These are phyloP conservation scores for Sesamia nonagrioides DNA, from an alignment of 1,140 invertebrate species.

Conservation along the genomic window DNA sequence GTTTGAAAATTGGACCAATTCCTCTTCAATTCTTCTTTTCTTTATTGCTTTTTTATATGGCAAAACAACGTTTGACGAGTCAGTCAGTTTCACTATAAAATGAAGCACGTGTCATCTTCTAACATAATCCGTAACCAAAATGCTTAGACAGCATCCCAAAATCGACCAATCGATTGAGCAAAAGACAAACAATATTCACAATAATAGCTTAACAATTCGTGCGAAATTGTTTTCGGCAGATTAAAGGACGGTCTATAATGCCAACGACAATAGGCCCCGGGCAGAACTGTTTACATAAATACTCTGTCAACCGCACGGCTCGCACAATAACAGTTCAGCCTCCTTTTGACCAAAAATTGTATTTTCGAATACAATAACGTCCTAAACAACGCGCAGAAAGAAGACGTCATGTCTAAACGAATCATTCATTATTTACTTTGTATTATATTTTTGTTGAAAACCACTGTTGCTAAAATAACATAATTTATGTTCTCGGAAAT, in stretches of 20 bases:
- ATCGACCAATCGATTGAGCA: constrained; percentile 70
- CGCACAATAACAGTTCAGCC: constrained; percentile 65
- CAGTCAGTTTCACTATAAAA: background rate
- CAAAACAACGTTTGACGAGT: background rate
- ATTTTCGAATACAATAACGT: constrained; percentile 58
- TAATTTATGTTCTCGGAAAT: constrained; percentile 30
- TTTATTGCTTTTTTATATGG: too few relatives aligned
- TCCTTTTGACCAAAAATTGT: constrained; percentile 75
- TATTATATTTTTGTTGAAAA: constrained; percentile 5
- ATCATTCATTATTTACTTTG: constrained; percentile 49
- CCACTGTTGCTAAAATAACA: constrained; percentile 15
- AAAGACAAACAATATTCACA: constrained; percentile 70
- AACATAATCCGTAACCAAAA: constrained; percentile 5
- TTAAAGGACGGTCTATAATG: constrained; percentile 77
- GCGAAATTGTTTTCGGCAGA: constrained; percentile 80
- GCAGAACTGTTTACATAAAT: constrained; percentile 74
- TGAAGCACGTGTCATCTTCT: background rate
- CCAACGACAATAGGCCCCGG: constrained; percentile 69
- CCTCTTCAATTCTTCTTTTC: too few relatives aligned
- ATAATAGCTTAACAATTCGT: constrained; percentile 72
- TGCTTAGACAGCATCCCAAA: constrained; percentile 41
- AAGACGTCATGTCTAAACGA: constrained; percentile 44
- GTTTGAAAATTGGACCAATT: too few relatives aligned
- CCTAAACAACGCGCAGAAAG: constrained; percentile 40
- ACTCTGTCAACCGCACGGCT: constrained; percentile 78